These are phyloP conservation scores for Callospermophilus lateralis DNA, from an alignment of 2,113 vertebrate genomes.

Conservation along the genomic window DNA sequence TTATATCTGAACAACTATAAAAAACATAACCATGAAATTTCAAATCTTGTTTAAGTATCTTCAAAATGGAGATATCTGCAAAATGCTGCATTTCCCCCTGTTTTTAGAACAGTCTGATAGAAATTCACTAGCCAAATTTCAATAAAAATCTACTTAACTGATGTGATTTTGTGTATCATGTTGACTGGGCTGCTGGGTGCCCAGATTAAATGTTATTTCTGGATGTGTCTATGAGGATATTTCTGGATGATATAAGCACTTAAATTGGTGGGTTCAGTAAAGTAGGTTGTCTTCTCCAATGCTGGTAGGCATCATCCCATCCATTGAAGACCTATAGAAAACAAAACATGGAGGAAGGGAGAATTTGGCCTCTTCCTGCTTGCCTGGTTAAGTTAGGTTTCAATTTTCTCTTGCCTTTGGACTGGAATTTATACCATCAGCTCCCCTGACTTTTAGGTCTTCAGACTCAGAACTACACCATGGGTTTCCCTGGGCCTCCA, in stretches of 20 bases:
- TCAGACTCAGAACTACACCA: not conserved
- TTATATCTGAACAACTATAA: not conserved
- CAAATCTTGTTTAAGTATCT: not conserved
- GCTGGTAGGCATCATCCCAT: not conserved
- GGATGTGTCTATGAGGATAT: not conserved
- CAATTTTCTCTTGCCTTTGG: not conserved
- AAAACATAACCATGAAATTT: not conserved
- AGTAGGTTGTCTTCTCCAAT: not conserved
- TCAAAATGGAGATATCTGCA: not conserved
- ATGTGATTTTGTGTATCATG: not conserved
- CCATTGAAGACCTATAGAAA: not conserved
- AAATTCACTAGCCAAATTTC: slow-evolving; percentile 13
- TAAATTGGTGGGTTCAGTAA: not conserved
- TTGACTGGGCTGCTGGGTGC: not conserved
- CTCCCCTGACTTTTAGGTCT: not conserved
- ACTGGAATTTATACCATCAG: not conserved
- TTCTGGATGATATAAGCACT: not conserved
- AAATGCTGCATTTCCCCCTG: not conserved
- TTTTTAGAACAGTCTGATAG: not conserved
- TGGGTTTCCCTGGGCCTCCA: not conserved
- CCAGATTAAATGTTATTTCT: not conserved
- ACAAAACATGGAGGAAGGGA: not conserved
- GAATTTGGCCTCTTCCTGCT: not conserved
- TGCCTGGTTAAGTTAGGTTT: not conserved
- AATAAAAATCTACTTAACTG: not conserved